Evolutionary conservation across 2,113 vertebrate species (phyloP).

Genomic region (Catagonus wagneri): DNA sequence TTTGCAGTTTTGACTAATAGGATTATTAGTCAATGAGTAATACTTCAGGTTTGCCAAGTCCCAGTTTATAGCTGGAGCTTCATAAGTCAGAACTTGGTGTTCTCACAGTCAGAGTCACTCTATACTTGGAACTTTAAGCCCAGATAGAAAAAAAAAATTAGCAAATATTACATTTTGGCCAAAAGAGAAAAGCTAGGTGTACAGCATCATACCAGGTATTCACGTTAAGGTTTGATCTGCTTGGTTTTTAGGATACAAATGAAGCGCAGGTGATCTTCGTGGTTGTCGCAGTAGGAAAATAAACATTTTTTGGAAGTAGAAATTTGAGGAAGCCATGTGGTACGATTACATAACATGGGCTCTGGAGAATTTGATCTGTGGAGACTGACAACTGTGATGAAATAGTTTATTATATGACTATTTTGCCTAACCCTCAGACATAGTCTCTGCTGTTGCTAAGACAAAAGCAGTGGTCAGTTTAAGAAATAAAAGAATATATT

Average conservation of each 20-base stretch:
- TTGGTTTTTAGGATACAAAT: not conserved
- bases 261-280: not conserved
- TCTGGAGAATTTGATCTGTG: not conserved
- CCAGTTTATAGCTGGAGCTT: conserved; percentile 66
- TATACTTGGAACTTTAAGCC: conserved; percentile 38
- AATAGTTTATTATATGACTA: not conserved
- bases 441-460: not conserved
- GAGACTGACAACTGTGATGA: not conserved
- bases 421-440: not conserved
- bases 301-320: conserved; percentile 18
- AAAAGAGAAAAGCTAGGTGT: not conserved
- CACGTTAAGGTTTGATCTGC: not conserved
- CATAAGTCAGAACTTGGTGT: conserved; percentile 68
- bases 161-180: not conserved
- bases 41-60: conserved; percentile 74
- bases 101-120: conserved; percentile 50
- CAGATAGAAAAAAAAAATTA: conserved; percentile 64
- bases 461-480: not conserved
- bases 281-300: not conserved
- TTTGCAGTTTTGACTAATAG: conserved; percentile 77
- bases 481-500: conserved; percentile 15
- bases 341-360: not conserved
- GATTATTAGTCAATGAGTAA: conserved; percentile 81
- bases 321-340: not conserved
- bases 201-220: not conserved